Evolutionary conservation across 2,797 vertebrate species (phyloP), one percentile per base, ranked within the genome.

Genomic region (Cuculus canorus): DNA sequence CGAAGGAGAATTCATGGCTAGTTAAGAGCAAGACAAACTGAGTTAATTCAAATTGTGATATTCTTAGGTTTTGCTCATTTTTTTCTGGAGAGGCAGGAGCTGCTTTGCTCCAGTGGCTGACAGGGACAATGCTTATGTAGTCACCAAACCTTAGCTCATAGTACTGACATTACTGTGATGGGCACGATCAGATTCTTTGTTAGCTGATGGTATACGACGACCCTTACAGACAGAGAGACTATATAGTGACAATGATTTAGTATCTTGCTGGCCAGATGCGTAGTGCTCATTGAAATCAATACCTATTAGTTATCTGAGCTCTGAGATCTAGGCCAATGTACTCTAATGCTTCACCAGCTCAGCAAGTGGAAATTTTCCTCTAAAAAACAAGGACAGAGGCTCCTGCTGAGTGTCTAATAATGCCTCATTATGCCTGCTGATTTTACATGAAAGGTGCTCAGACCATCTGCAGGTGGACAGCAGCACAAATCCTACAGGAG

Each of bases 391-490:
- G 73, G 52, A 76, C 52, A 86, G 68, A 70, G 33, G 14, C 18
- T 92, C 78, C 90, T 0, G 4, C 68, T 37, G 91, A 80, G 80
- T 64, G 23, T 73, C 56, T 92, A 93, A 91, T 91, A 91, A 88
- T 9, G 22, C 37, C 86, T 96, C 81, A 86, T 96, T 93, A 94
- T 86, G 75, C 70, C 73, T 77, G 60, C 53, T 95, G 89, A 53
- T 84, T 88, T 92, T 95, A 93, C 91, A 86, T 88, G 70, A 92
- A 90, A 96, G 75, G 70, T 94, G 71, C 30, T 85, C 71, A 85
- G 86, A 82, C 73, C 82, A 88, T 86, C 88, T 86, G 82, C 64
- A 93, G 64, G 56, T 4, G n/a, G 71, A 77, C 60, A 77, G 66
- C 52, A 84, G 54, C 17, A 63, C 48, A 83, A 69, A 75, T 69